Evolutionary conservation across 92 coral and sea anemone genomes (phyloP).

Genomic region (Hydrozoanthus gracilis): DNA sequence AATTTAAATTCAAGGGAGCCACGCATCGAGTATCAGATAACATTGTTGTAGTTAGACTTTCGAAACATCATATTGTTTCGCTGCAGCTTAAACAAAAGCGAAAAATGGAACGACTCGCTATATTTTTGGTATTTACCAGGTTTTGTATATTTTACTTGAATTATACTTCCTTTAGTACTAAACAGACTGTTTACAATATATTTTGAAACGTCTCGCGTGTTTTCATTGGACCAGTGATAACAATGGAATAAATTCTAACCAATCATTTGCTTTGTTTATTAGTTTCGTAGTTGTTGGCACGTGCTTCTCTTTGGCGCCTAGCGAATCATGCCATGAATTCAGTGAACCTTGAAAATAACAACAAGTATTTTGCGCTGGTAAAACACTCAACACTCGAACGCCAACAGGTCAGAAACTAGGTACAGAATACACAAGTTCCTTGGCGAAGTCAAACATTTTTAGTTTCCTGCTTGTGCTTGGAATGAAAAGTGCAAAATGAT

Average conservation of each 20-base stretch:
- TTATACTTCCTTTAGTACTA: no score
- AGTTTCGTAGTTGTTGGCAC: background rate
- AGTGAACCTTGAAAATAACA: background rate
- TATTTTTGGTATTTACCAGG: no score
- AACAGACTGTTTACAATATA: no score
- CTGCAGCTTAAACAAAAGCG: no score
- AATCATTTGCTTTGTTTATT: background rate
- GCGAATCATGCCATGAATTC: background rate
- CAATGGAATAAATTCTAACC: background rate
- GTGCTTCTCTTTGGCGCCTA: background rate
- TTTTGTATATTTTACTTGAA: no score
- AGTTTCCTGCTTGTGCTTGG: background rate
- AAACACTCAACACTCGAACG: background rate
- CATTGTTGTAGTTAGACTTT: no score
- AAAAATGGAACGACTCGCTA: no score
- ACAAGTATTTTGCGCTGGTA: background rate
- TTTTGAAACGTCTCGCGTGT: no score
- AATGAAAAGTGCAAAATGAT: conserved; percentile 15
- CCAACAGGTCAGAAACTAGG: conserved; percentile 2
- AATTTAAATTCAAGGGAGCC: no score
- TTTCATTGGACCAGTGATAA: no score
- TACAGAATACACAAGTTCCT: background rate
- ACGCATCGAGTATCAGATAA: no score
- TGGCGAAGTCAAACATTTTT: conserved; percentile 1
- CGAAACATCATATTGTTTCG: no score